Conservation (phyloP, 2,113 vertebrate species). For the Riparia riparia region DNA sequence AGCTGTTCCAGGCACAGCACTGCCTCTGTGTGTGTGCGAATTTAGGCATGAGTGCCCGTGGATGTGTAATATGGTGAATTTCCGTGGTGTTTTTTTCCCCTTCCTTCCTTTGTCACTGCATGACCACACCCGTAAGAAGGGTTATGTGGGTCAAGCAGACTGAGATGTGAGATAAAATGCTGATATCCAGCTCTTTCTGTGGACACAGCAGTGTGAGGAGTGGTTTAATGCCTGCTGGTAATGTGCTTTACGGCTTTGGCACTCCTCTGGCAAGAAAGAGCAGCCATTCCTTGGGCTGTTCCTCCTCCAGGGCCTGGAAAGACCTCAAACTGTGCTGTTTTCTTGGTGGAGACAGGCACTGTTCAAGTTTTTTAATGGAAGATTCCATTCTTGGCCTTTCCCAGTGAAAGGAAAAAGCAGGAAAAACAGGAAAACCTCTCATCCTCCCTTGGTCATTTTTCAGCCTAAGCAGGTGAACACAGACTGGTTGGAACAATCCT, state of each 20-base stretch:
- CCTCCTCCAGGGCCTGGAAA: not conserved
- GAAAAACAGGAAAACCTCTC: not conserved
- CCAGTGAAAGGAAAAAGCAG: not conserved
- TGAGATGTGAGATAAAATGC: not conserved
- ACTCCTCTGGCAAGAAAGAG: not conserved
- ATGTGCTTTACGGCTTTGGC: not conserved
- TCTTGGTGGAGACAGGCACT: not conserved
- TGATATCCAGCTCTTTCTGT: not conserved
- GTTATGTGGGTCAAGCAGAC: not conserved
- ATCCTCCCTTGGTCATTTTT: not conserved
- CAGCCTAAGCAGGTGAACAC: not conserved
- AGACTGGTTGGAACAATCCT: not conserved
- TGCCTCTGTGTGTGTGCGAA: not conserved
- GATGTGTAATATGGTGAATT: fast-evolving
- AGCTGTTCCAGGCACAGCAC: not conserved
- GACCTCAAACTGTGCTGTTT: not conserved
- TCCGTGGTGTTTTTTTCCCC: fast-evolving
- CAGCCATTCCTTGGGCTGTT: not conserved
- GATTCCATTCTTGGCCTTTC: not conserved
- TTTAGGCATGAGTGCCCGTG: fast-evolving
- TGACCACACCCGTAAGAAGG: fast-evolving
- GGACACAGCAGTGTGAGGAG: not conserved
- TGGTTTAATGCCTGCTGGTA: not conserved
- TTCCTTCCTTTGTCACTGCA: fast-evolving
- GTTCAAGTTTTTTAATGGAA: not conserved